These are phyloP conservation scores for Nemotelus nigrinus DNA, from an alignment of 2,888 invertebrate species.

Conservation along the genomic window DNA sequence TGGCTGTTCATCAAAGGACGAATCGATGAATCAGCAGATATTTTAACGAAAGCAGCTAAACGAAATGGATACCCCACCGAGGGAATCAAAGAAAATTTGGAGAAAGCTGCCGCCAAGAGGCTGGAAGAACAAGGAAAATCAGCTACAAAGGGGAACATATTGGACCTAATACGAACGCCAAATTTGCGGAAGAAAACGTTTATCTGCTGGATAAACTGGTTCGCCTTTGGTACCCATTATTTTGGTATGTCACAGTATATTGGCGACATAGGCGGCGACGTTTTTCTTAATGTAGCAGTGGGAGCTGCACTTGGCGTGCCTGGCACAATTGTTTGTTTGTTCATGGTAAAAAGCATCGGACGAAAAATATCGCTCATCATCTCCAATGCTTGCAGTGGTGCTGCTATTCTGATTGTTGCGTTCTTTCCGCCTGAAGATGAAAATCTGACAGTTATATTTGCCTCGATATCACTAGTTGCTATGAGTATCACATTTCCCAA, in stretches of 20 bases:
- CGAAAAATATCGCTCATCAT: constrained; percentile 73
- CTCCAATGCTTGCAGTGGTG: constrained; percentile 70
- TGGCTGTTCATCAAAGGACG: constrained; percentile 78
- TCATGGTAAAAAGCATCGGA: constrained; percentile 73
- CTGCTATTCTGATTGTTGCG: constrained; percentile 73
- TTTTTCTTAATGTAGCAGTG: constrained; percentile 85
- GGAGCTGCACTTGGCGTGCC: constrained; percentile 77
- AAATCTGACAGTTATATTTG: constrained; percentile 71
- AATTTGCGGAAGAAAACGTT: constrained; percentile 76
- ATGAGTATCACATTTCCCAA: constrained; percentile 86
- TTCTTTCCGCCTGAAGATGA: constrained; percentile 65
- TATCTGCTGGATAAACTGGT: constrained; percentile 81
- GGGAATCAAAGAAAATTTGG: constrained; percentile 64
- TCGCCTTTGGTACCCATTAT: constrained; percentile 85
- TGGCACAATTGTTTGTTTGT: constrained; percentile 73
- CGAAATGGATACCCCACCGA: constrained; percentile 68
- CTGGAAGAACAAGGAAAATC: constrained; percentile 52
- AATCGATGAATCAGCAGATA: constrained; percentile 69
- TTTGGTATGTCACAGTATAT: constrained; percentile 90
- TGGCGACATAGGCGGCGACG: constrained; percentile 80
- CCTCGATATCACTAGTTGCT: constrained; percentile 81
- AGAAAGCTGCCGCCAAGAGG: constrained; percentile 64
- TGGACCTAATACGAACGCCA: constrained; percentile 76
- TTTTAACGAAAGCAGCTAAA: constrained; percentile 74
- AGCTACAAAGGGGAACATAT: constrained; percentile 67